Percentiles rank a stretch among this genome's conserved stretches.
Evolutionary conservation across 2,113 vertebrate genomes (phyloP).

Genomic region (Hydrochoerus hydrochaeris): DNA sequence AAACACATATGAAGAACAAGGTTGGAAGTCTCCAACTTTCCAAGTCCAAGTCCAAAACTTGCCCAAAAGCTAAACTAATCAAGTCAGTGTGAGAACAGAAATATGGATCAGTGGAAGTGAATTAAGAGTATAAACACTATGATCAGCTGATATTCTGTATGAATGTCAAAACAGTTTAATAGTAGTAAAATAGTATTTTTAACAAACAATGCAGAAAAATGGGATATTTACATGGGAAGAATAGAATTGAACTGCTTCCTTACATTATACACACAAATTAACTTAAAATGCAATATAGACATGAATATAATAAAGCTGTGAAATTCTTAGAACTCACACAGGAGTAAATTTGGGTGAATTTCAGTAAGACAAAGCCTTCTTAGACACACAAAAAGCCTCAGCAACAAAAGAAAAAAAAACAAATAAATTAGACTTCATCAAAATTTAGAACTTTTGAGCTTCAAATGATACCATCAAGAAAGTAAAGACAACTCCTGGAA

Average conservation of each 20-base stretch:
- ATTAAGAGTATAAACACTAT: background rate
- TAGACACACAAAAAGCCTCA: background rate
- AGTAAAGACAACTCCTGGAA: background rate
- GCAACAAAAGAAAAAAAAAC: background rate
- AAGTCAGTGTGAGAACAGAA: background rate
- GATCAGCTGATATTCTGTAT: background rate
- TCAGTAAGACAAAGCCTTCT: background rate
- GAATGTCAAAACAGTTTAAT: background rate
- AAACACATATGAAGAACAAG: constrained; percentile 21
- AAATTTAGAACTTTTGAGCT: background rate
- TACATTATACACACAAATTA: background rate
- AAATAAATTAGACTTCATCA: background rate
- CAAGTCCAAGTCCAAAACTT: constrained; percentile 24
- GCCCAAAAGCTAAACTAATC: background rate
- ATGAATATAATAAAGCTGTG: background rate
- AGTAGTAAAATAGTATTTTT: background rate
- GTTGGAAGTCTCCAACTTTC: background rate
- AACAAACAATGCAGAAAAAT: background rate
- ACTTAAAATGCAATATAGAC: background rate
- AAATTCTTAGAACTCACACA: constrained; percentile 11
- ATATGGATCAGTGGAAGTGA: background rate
- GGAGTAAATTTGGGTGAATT: background rate
- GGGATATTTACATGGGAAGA: background rate
- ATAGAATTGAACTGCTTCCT: background rate
- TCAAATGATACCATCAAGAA: background rate